Evolutionary conservation across 2,113 vertebrate species (phyloP).

Genomic region (Plestiodon gilberti): DNA sequence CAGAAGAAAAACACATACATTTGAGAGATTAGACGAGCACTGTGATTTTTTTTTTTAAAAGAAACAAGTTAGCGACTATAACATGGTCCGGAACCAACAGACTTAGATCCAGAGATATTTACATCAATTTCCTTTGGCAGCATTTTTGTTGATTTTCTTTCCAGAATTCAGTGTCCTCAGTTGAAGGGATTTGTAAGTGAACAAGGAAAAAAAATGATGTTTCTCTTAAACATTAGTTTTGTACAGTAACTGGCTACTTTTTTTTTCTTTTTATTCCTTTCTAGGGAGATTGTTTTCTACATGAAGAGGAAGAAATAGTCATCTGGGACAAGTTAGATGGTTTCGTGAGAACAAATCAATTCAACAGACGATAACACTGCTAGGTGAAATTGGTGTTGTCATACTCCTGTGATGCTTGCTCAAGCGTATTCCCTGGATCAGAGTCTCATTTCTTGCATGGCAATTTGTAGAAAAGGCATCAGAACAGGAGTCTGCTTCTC

Average conservation of each 20-base stretch:
- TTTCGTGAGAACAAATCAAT: no score
- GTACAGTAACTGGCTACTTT: background rate
- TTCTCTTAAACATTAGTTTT: background rate
- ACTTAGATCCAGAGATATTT: background rate
- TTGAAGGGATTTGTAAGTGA: background rate
- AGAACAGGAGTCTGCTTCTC: background rate
- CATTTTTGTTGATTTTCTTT: background rate
- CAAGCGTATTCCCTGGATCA: background rate
- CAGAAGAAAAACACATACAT: background rate
- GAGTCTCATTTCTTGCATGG: background rate
- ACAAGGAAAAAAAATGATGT: background rate
- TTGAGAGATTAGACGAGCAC: background rate
- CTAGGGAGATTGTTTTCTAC: background rate
- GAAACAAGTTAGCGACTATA: background rate
- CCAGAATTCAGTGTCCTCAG: background rate
- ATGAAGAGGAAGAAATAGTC: background rate
- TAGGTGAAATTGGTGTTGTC: background rate
- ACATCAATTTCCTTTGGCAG: background rate
- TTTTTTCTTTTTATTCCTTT: background rate
- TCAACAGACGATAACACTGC: background rate
- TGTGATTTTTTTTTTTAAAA: background rate
- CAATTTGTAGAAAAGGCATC: background rate
- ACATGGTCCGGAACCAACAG: background rate
- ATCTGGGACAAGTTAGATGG: accelerated
- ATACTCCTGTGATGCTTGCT: accelerated